Evolutionary conservation across 2,797 vertebrate species (phyloP).

Genomic region (Leptoclinus maculatus): DNA sequence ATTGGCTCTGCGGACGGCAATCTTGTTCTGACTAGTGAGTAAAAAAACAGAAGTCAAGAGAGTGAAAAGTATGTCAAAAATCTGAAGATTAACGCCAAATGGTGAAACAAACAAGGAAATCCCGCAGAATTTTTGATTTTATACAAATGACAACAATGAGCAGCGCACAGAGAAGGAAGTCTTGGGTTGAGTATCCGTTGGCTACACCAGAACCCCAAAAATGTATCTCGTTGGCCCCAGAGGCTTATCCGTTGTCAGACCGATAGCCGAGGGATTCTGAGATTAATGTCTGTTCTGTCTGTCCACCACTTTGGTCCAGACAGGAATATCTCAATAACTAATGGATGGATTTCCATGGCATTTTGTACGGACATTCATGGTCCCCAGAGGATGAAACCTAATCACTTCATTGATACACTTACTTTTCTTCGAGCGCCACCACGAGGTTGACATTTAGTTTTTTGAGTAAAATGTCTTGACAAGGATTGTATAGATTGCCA

Average conservation of each 20-base stretch:
- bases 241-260: too few relatives aligned
- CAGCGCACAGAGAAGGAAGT: too few relatives aligned
- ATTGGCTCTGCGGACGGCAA: not conserved
- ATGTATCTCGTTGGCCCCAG: too few relatives aligned
- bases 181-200: too few relatives aligned
- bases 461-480: not conserved
- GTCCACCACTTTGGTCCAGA: not conserved
- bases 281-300: not conserved
- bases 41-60: not conserved
- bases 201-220: too few relatives aligned
- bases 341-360: not conserved
- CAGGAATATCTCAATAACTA: not conserved
- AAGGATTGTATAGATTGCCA: too few relatives aligned
- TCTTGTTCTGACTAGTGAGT: conserved; percentile 9
- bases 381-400: not conserved
- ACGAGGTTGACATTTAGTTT: not conserved
- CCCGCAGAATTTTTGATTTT: not conserved
- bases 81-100: not conserved
- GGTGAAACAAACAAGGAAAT: not conserved
- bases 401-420: not conserved
- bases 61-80: not conserved
- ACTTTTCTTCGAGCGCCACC: not conserved
- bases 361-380: not conserved
- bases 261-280: too few relatives aligned
- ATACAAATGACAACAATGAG: not conserved